Evolutionary conservation across 2,797 vertebrate genomes (phyloP).

Genomic region (Phalloptychus januarius): DNA sequence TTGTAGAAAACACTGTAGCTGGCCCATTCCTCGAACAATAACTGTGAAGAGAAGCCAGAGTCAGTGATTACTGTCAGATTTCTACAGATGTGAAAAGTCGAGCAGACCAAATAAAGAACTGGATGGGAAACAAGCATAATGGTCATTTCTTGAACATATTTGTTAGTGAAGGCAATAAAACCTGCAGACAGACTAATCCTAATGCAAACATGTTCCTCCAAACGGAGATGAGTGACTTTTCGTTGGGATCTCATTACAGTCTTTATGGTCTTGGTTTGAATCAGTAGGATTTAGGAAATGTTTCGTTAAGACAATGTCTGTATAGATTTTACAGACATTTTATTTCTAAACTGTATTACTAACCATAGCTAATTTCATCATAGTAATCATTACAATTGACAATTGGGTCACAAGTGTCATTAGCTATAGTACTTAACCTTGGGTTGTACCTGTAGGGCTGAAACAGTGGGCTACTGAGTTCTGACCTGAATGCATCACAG

Average conservation of each 20-base stretch:
- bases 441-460: too few species aligned
- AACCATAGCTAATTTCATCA: not conserved
- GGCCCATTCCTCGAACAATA: constrained; percentile 95
- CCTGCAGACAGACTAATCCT: too few species aligned
- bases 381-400: not conserved
- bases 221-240: too few species aligned
- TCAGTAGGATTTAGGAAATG: too few species aligned
- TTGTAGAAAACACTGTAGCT: constrained; percentile 96
- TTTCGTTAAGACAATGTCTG: not conserved
- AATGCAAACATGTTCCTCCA: too few species aligned
- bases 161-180: not conserved
- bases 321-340: not conserved
- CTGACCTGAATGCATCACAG: not conserved
- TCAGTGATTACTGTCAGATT: not conserved
- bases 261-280: too few species aligned
- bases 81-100: not conserved
- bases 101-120: not conserved
- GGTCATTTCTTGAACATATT: not conserved
- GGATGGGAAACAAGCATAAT: not conserved
- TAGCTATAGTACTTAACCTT: not conserved
- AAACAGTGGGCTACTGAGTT: not conserved
- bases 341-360: not conserved
- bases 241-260: too few species aligned
- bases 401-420: not conserved
- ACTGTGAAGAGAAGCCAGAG: constrained; percentile 70